A percentile compares a stretch with the other conserved stretches of the same genome.
phyloP scores from a whole-genome alignment of 2,888 invertebrate species.

The Rhaphigaster nebulosa region DNA sequence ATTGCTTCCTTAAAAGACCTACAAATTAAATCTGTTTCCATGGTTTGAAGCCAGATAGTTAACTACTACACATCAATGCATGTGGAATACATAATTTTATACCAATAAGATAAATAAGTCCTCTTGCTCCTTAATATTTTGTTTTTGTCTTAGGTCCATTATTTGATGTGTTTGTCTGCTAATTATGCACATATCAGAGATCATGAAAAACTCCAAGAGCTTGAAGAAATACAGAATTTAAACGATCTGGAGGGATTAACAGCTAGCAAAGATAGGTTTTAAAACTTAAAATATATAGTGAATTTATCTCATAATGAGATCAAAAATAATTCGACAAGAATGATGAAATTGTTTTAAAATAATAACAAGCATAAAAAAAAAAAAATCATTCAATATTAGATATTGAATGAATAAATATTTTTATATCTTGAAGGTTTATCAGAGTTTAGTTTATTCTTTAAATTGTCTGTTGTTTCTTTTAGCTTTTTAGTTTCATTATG shows the following conservation, averaged over 20 bases:
- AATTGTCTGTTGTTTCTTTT: background rate
- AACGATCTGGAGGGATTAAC: slow-evolving; percentile 79
- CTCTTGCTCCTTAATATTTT: background rate
- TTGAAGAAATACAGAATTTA: slow-evolving; percentile 90
- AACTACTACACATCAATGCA: background rate
- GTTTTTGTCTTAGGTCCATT: slow-evolving; percentile 76
- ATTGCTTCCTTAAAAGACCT: background rate
- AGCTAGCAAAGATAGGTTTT: slow-evolving; percentile 89
- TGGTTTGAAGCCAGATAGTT: background rate
- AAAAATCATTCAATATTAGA: background rate
- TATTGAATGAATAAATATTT: slow-evolving; percentile 20
- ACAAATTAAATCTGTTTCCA: background rate
- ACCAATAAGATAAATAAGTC: background rate
- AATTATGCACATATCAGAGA: slow-evolving; percentile 96
- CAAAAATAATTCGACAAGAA: background rate
- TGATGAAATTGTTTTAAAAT: slow-evolving; percentile 7
- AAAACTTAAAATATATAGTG: slow-evolving; percentile 44
- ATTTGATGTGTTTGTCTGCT: slow-evolving; percentile 93
- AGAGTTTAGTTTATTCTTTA: background rate
- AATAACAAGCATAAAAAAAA: too few species aligned
- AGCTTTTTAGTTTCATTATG: background rate
- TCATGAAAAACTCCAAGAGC: slow-evolving; percentile 92
- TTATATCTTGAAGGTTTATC: slow-evolving; percentile 14
- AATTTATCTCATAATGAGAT: slow-evolving; percentile 42
- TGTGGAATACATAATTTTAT: background rate